Evolutionary conservation across 2,797 vertebrate genomes (phyloP).

Genomic region (Macroramphosus scolopax): DNA sequence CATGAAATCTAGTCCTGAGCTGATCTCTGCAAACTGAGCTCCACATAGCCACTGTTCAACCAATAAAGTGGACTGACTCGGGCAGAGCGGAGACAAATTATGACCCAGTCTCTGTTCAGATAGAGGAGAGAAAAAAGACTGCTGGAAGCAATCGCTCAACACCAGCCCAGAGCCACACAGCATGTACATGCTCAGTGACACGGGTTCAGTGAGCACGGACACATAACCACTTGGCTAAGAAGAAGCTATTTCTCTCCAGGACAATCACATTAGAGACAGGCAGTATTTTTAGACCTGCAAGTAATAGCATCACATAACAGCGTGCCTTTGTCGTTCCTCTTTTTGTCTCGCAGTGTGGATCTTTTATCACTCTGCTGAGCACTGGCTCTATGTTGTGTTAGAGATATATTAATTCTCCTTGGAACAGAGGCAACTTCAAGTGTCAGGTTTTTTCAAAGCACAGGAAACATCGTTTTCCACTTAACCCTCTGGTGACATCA

Average conservation of each 20-base stretch:
- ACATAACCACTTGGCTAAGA: constrained; percentile 28
- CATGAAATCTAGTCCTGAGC: constrained; percentile 22
- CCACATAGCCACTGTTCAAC: constrained; percentile 5
- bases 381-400: background rate
- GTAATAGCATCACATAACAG: constrained; percentile 38
- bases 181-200: constrained; percentile 30
- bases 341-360: constrained; percentile 21
- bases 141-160: too few relatives aligned
- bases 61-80: too few relatives aligned
- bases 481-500: too few relatives aligned
- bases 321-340: constrained; percentile 29
- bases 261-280: constrained; percentile 49
- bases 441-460: too few relatives aligned
- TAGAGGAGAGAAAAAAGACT: constrained; percentile 13
- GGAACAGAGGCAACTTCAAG: too few relatives aligned
- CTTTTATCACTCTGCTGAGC: background rate
- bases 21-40: constrained; percentile 28
- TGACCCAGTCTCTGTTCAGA: constrained; percentile 27
- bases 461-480: too few relatives aligned
- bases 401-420: too few relatives aligned
- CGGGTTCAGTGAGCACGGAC: constrained; percentile 31
- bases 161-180: constrained; percentile 17
- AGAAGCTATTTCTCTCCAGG: constrained; percentile 49
- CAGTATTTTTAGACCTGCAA: constrained; percentile 64
- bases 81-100: too few relatives aligned